Percentiles rank a stretch among this genome's conserved stretches.
These are phyloP conservation scores for Crypturellus tataupa DNA, from an alignment of 2,797 vertebrate genomes.

Conservation along the genomic window DNA sequence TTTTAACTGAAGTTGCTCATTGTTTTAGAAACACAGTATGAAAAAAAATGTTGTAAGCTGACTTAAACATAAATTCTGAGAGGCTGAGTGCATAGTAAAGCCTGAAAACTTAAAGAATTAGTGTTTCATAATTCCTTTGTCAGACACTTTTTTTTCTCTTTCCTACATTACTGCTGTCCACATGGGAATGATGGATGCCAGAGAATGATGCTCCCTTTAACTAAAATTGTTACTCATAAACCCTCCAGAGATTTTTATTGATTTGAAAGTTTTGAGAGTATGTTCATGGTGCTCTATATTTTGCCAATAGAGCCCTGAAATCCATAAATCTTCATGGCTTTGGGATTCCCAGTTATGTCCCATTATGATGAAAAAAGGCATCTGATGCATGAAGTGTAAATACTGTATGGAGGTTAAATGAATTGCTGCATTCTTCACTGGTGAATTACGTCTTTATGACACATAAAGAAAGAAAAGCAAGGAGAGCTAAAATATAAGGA, in stretches of 20 bases:
- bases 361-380: slow-evolving; percentile 40
- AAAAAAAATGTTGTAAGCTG: neutral
- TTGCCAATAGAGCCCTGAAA: neutral
- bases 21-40: neutral
- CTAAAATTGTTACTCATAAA: neutral
- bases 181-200: neutral
- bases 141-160: neutral
- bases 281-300: neutral
- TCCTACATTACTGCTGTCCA: neutral
- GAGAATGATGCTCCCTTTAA: neutral
- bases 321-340: slow-evolving; percentile 28
- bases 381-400: slow-evolving; percentile 53
- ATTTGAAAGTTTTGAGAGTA: neutral
- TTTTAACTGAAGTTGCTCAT: neutral
- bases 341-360: neutral
- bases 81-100: neutral
- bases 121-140: neutral
- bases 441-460: slow-evolving; percentile 52
- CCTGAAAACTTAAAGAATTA: neutral
- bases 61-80: neutral
- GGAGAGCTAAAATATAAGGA: slow-evolving; percentile 50
- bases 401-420: slow-evolving; percentile 16
- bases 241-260: neutral
- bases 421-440: slow-evolving; percentile 55
- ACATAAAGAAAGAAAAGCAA: slow-evolving; percentile 62